Base-by-base conservation (phyloP, 1,140 invertebrate genomes). In the Drosophila oshimai region DNA sequence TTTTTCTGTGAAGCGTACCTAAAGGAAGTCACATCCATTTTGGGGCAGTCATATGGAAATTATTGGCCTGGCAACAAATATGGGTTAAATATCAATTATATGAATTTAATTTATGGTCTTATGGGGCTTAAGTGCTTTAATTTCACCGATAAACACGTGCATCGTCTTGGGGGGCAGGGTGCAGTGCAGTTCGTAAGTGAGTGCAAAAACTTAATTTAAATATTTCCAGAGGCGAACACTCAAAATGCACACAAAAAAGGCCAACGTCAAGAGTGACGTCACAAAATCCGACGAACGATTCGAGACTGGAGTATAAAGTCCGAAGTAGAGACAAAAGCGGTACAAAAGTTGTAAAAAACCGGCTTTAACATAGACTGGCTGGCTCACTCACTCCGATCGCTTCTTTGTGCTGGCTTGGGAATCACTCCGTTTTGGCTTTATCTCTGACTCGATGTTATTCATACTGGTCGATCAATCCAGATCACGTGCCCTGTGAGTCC, bases 21-120 rank as follows among this genome's bases (percentile, higher is more conserved):
- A 15, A 45, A 39, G 62, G 74, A 70, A 58, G 68, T 71, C 51
- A 39, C 60, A 58, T 64, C 74, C 67, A 62, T 62, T 74, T 55
- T 58, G 58, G 54, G 17, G 44, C n/a, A 33, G 12, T 24, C 12
- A 41, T 33, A 15, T 46, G 15, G 15, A 49, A 61, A 68, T 73
- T 42, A 74, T 62, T 29, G 46, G 22, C 34, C 17, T 6, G 53
- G 33, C 47, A 36, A 69, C 80, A 65, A 76, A 87, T 87, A 86
- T 87, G 81, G 80, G 80, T 65, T 86, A 87, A 86, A 87, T 73
- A 87, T 87, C 61, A 55, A 65, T 86, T 69, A 73, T 73, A 65
- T 62, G 41, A 37, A 72, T 49, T 80, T 74, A 69, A 83, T 86
- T 83, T 81, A 81, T 53, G 70, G 64, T 37, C 71, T 78, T 69